Percentiles rank a stretch among this genome's conserved stretches.
phyloP scores from a whole-genome alignment of 2,797 vertebrate genomes.

The Petrocephalus schoutedeni region DNA sequence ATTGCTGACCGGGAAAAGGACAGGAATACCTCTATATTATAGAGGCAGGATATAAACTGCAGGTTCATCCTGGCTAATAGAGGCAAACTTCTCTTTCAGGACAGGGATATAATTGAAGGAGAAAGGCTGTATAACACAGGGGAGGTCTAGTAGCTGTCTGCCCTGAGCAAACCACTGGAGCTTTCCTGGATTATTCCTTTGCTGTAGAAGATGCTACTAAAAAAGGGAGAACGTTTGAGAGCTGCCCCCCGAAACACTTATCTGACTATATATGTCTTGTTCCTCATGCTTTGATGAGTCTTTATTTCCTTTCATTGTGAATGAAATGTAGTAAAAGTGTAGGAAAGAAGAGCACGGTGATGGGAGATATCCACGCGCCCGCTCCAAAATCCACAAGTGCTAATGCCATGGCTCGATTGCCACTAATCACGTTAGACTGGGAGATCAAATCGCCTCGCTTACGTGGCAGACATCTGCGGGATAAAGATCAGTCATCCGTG shows the following conservation, averaged over 20 bases:
- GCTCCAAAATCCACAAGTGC: neutral
- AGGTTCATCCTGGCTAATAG: neutral
- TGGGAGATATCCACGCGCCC: neutral
- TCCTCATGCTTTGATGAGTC: neutral
- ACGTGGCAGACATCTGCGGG: neutral
- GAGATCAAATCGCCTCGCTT: neutral
- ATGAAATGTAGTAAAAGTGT: neutral
- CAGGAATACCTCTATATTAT: neutral
- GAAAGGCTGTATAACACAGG: neutral
- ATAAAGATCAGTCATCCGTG: neutral
- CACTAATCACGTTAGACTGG: neutral
- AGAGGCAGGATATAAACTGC: neutral
- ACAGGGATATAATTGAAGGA: neutral
- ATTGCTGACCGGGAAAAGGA: neutral
- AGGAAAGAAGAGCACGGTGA: neutral
- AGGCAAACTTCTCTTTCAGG: neutral
- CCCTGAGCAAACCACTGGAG: neutral
- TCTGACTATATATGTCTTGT: neutral
- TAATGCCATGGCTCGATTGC: neutral
- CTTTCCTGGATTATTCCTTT: neutral
- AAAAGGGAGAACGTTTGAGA: neutral
- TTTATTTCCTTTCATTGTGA: constrained; percentile 1
- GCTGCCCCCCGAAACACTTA: constrained; percentile 8
- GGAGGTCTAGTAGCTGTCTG: neutral
- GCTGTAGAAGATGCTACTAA: neutral